Evolutionary conservation across 2,888 invertebrate genomes (phyloP), one percentile per base, ranked within the genome.

Genomic region (Sepioteuthis lessoniana): DNA sequence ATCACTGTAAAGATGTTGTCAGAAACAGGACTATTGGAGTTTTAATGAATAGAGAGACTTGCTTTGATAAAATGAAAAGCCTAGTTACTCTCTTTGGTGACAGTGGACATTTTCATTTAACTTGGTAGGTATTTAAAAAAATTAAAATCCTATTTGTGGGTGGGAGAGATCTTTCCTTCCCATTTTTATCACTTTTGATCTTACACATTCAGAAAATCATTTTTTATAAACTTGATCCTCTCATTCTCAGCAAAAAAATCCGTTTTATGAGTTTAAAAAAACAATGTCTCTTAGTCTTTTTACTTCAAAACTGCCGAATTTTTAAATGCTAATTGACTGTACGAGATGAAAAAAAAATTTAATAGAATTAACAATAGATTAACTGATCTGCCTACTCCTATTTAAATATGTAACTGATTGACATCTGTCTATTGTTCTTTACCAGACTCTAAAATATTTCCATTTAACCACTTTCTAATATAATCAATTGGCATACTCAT

Each of bases 341-440:
- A 13, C n/a, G n/a, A 76, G 13, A 76, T 35, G n/a, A 19, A n/a
- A n/a, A 28, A 76, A 35, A 35, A 13, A 16, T 16, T 10, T n/a
- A 76, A 13, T n/a, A 42, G 37, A 42, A 28, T 91, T 28, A 28
- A 91, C 16, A 28, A 91, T 55, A 31, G 19, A 19, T 42, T 42
- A 42, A 42, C 35, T 42, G 42, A 38, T 76, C 47, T 91, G 42
- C 46, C 46, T 46, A 46, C 46, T 21, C 28, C 35, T 46, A 93
- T n/a, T n/a, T 46, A 93, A 76, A 76, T n/a, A 76, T 55, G 76
- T n/a, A 35, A 76, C n/a, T 76, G 76, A 76, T 76, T 76, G 76
- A 76, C 76, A 76, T 35, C 76, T 76, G 76, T 76, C 55, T 42
- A 76, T 93, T 93, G 76, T 76, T 55, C 28, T 55, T 76, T n/a